Base-by-base conservation (phyloP, 2,888 invertebrate genomes). In the Trisateles emortualis region DNA sequence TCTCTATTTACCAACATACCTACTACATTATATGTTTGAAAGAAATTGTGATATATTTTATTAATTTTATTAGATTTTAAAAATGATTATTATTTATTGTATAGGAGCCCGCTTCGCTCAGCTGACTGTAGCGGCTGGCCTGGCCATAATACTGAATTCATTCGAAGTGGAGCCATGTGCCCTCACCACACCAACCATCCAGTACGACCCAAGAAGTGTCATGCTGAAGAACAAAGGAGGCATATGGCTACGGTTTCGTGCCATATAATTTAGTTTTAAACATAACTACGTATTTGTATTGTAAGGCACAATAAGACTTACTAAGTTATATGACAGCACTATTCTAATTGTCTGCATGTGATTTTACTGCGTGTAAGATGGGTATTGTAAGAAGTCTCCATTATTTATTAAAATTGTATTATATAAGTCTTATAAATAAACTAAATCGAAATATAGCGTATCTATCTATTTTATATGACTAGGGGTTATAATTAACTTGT, bases 221-320 rank as follows among this genome's bases (percentile, higher is more conserved):
- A 87, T 92, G 87, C 79, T 92, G 10, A 92, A 92, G 72, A 92
- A 92, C 68, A 88, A 87, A 72, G 92, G 92, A 38, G 86, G 92
- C 47, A 92, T 92, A 61, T 91, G 86, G 85, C 80, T 92, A 32
- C 79, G 78, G 59, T 90, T 92, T 70, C 77, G 68, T 54, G 70
- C 72, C 33, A 60, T 72, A 22, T 59, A 74, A 57, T 29, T 51
- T 33, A 58, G 52, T 43, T 43, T 53, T 51, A 53, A 19, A 13
- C 11, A 10, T 10, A 40, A 9, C 9, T 13, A 22, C 16, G 0
- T 24, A 38, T 51, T 59, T 44, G 35, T 38, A 48, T 11, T 19
- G 10, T 53, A 52, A 36, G 53, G 55, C 67, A 51, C 38, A 42
- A 50, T 50, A 63, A 67, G 67, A 66, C 65, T 66, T 63, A 61